Base-by-base conservation (phyloP, 2,888 invertebrate species). In the Eremobia ochroleuca region DNA sequence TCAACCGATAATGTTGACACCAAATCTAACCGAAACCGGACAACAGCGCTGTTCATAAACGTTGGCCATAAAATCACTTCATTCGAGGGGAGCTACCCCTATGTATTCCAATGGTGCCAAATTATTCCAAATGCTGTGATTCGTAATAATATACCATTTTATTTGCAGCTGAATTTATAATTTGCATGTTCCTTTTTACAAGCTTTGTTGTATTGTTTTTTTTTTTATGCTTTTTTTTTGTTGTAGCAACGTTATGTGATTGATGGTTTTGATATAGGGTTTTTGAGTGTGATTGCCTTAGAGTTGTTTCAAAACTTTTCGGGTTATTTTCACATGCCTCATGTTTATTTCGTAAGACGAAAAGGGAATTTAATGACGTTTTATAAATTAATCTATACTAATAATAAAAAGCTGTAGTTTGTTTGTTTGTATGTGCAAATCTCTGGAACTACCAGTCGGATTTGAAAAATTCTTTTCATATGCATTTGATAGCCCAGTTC, bases 91-190 rank as follows among this genome's bases (percentile, higher is more conserved):
- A 73, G 79, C 76, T 62, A 77, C 87, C 87, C 87, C 66, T 72
- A 59, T n/a, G n/a, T 72, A 66, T 59, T 68, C 69, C 80, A 70
- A 81, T 86, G 88, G 85, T 83, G 88, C 87, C 90, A 90, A 92
- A 92, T 92, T 92, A 92, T 85, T 82, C 88, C 91, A 90, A 92
- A 91, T 87, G 90, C 75, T 80, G 68, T 82, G 88, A 85, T 87
- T 87, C 87, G 77, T 88, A 89, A 86, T 89, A 83, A 87, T 91
- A 85, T 85, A 89, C 79, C 76, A 79, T 81, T 83, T 77, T 77
- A 77, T 83, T 83, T 68, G 71, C 65, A 74, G 65, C 69, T 62
- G 68, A 73, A 85, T 85, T 66, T 58, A 71, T 85, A 81, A 84
- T 77, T 85, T 49, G 59, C 52, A 40, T 81, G 68, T 76, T 67